These are phyloP conservation scores for Dicerorhinus sumatrensis DNA, from an alignment of 2,113 vertebrate genomes.

Conservation along the genomic window DNA sequence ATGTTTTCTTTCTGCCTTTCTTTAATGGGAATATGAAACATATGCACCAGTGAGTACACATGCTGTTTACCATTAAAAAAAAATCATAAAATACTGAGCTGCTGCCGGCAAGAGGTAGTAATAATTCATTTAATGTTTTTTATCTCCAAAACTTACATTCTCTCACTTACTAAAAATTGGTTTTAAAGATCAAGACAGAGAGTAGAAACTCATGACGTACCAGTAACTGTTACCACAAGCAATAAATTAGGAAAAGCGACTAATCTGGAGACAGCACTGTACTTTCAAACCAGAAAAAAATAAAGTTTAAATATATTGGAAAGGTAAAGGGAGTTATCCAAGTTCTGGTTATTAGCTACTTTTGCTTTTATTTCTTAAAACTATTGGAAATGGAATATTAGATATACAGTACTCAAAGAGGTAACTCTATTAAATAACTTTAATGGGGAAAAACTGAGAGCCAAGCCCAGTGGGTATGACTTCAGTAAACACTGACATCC, in stretches of 20 bases:
- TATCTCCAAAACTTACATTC: constrained; percentile 31
- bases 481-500: not conserved
- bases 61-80: not conserved
- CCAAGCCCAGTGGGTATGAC: not conserved
- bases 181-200: not conserved
- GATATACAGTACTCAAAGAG: not conserved
- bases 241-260: not conserved
- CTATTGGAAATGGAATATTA: not conserved
- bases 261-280: not conserved
- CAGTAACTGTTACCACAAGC: not conserved
- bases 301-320: not conserved
- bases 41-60: not conserved
- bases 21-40: constrained; percentile 4
- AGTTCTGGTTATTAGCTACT: not conserved
- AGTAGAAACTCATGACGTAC: not conserved
- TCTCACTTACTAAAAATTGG: not conserved
- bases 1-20: not conserved
- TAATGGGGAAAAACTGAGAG: not conserved
- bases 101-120: not conserved
- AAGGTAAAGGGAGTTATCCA: not conserved
- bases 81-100: not conserved
- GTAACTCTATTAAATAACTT: not conserved
- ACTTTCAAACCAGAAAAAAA: constrained; percentile 33
- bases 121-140: constrained; percentile 7
- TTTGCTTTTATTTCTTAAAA: constrained; percentile 20